These are phyloP conservation scores for Scaptomyza caliginosa DNA, from an alignment of 2,888 invertebrate genomes.

Conservation along the genomic window DNA sequence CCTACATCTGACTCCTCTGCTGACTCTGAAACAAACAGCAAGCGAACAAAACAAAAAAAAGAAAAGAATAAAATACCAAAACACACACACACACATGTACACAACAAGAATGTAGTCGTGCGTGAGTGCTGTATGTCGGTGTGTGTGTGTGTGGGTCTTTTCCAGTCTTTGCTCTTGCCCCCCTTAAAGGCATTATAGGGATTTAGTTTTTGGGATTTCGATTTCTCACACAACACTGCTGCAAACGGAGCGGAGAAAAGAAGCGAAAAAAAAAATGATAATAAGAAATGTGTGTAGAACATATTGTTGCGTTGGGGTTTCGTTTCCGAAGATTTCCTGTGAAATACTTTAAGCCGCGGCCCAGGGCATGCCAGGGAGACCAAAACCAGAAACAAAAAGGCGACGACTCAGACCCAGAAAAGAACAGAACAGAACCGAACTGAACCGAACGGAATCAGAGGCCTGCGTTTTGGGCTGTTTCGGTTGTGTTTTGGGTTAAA, in stretches of 20 bases:
- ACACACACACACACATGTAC: constrained; percentile 33
- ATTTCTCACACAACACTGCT: constrained; percentile 67
- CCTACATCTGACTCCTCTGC: constrained; percentile 12
- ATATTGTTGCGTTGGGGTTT: constrained; percentile 75
- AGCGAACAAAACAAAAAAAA: constrained; percentile 1
- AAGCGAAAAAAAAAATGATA: constrained; percentile 31
- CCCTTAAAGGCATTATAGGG: constrained; percentile 77
- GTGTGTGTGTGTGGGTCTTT: constrained; percentile 17
- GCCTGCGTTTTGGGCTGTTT: constrained; percentile 16
- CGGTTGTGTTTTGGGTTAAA: constrained; percentile 73
- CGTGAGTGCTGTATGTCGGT: constrained; percentile 42
- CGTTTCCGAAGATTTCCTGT: constrained; percentile 79
- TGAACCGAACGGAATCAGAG: constrained; percentile 26
- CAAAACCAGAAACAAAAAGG: constrained; percentile 26
- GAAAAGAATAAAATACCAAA: constrained; percentile 59
- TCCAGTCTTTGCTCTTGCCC: constrained; percentile 22
- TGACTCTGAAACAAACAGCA: constrained; percentile 34
- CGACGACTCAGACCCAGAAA: background rate
- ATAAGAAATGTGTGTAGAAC: constrained; percentile 76
- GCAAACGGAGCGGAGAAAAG: constrained; percentile 31
- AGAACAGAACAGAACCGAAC: constrained; percentile 15
- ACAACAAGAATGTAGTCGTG: constrained; percentile 60
- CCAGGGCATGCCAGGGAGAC: constrained; percentile 44
- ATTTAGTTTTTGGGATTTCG: constrained; percentile 81
- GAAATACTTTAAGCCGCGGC: constrained; percentile 78